Conservation (phyloP, 2,888 invertebrate species). For the Lycia hirtaria region DNA sequence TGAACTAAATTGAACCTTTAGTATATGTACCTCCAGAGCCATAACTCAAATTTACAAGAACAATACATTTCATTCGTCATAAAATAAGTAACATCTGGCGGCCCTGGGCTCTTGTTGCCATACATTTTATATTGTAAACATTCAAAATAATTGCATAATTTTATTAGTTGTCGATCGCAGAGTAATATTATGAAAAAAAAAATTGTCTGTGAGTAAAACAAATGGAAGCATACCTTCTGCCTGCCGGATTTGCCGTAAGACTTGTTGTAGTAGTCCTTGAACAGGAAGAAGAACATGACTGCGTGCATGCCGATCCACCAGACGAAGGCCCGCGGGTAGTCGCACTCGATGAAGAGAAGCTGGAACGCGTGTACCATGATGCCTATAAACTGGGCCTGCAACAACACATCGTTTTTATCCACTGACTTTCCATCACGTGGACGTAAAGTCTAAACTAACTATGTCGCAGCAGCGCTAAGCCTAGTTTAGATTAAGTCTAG, state of each 20-base stretch:
- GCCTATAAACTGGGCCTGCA: constrained; percentile 93
- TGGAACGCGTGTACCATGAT: constrained; percentile 98
- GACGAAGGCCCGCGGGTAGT: constrained; percentile 96
- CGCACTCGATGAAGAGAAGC: constrained; percentile 95
- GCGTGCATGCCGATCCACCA: constrained; percentile 99
- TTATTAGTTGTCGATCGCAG: too few relatives aligned
- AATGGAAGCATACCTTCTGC: constrained; percentile 44
- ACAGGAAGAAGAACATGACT: constrained; percentile 97
- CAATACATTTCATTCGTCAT: too few relatives aligned
- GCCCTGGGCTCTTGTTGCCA: too few relatives aligned
- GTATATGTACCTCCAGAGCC: too few relatives aligned
- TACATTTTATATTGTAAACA: too few relatives aligned
- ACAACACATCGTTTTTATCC: constrained; percentile 31
- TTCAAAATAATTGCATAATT: neutral
- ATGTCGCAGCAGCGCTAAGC: too few relatives aligned
- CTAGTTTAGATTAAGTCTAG: too few relatives aligned
- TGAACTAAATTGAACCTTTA: too few relatives aligned
- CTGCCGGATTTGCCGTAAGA: constrained; percentile 84
- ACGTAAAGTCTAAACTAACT: too few relatives aligned
- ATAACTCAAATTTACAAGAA: too few relatives aligned
- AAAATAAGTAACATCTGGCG: too few relatives aligned
- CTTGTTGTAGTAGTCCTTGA: constrained; percentile 96
- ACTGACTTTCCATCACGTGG: too few relatives aligned
- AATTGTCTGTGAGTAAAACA: neutral
- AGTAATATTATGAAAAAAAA: neutral